Evolutionary conservation across 2,888 invertebrate species (phyloP), one percentile per base, ranked within the genome.

Genomic region (Phasia obesa): DNA sequence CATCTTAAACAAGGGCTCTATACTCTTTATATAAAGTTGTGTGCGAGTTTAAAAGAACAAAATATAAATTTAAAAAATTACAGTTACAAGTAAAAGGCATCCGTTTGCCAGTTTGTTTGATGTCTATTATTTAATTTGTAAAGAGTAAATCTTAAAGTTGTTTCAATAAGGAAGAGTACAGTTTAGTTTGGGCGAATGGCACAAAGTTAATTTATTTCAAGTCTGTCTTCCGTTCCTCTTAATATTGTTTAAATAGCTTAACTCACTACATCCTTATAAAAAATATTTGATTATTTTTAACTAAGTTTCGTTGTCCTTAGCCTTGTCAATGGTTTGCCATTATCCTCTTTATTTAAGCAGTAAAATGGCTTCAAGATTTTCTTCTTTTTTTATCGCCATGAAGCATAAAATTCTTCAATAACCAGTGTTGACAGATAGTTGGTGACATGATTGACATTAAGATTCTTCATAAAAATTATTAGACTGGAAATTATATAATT

Each of bases 401-500:
- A 44, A 51, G 59, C 31, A 76, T 15, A 76, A 75, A 67, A 13
- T 42, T 49, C n/a, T n/a, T 59, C 21, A 49, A 60, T 67, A 42
- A 59, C n/a, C 64, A 57, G 53, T n/a, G n/a, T 53, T 69, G 76
- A 17, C 69, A 69, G 76, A 53, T 51, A 51, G 25, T 62, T 60
- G 59, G 25, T 60, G 49, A 42, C 42, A 17, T 44, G 17, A 44
- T 69, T 42, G 67, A 23, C 74, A 57, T n/a, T 11, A 25, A 47
- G 21, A 25, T 67, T 49, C 38, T 27, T 57, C 11, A 19, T 47
- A 38, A 69, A 53, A 69, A 13, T 69, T 62, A 77, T 77, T 55
- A 70, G 60, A 77, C 69, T 69, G 60, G 31, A 76, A 76, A 69
- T 69, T 42, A 51, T 76, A 51, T 51, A 5, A 44, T 31, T 77